Conservation (phyloP, 2,113 vertebrate species). For the Marmota monax region DNA sequence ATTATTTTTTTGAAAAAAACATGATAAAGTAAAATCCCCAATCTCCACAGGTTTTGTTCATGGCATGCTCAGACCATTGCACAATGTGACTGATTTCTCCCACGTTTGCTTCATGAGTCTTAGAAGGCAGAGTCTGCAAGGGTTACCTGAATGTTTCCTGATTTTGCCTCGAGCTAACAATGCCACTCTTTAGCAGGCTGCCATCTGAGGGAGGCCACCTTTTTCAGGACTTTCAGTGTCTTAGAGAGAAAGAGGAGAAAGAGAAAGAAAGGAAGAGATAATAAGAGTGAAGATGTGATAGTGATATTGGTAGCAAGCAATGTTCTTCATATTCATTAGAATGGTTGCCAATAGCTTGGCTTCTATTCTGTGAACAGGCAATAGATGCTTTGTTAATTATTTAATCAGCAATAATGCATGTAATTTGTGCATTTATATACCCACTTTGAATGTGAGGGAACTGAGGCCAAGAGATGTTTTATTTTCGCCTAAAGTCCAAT, state of each 20-base stretch:
- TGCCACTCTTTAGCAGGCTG: background rate
- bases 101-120: background rate
- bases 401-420: background rate
- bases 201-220: background rate
- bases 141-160: background rate
- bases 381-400: background rate
- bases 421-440: background rate
- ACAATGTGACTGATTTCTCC: background rate
- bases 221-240: background rate
- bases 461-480: background rate
- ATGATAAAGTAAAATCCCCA: too few species aligned
- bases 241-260: too few species aligned
- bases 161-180: background rate
- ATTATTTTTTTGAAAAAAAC: too few species aligned
- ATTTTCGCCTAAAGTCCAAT: background rate
- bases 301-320: background rate
- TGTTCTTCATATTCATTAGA: background rate
- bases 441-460: constrained; percentile 1
- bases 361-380: background rate
- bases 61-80: background rate
- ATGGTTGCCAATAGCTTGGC: background rate
- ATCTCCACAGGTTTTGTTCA: background rate
- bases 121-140: background rate
- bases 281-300: background rate
- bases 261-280: background rate